Evolutionary conservation across 2,797 vertebrate genomes (phyloP).

Genomic region (Pagetopsis macropterus): DNA sequence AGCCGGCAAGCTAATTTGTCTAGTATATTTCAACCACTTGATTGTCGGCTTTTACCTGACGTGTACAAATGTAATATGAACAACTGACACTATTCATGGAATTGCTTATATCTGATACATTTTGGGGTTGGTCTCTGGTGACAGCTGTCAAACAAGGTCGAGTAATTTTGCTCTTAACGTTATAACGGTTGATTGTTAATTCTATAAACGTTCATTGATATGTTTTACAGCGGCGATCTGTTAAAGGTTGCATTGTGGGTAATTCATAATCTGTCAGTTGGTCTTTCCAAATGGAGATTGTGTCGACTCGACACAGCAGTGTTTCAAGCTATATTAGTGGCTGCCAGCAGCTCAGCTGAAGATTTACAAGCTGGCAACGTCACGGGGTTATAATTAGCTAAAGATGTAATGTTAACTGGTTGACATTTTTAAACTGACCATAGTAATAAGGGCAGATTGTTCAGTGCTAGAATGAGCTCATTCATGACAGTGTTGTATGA

Average conservation of each 20-base stretch:
- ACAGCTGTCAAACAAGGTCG: conserved; percentile 84
- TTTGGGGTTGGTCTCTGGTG: conserved; percentile 53
- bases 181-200: conserved; percentile 7
- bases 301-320: conserved; percentile 52
- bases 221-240: neutral
- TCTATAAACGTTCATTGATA: neutral
- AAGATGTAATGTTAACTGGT: conserved; percentile 70
- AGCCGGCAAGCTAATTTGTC: conserved; percentile 55
- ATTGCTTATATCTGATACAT: conserved; percentile 14
- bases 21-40: conserved; percentile 25
- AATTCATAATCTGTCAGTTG: conserved; percentile 41
- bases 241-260: neutral
- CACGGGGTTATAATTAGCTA: conserved; percentile 85
- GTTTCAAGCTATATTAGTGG: conserved; percentile 49
- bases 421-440: conserved; percentile 44
- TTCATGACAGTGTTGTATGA: conserved; percentile 43
- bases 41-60: neutral
- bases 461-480: conserved; percentile 42
- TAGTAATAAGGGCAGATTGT: conserved; percentile 43
- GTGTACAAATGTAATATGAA: neutral
- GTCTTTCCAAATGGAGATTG: conserved; percentile 51
- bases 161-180: conserved; percentile 41
- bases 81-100: neutral
- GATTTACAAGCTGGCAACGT: conserved; percentile 77
- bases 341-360: conserved; percentile 77